Base-by-base conservation (phyloP, 1,140 invertebrate genomes). In the Argopecten irradians region DNA sequence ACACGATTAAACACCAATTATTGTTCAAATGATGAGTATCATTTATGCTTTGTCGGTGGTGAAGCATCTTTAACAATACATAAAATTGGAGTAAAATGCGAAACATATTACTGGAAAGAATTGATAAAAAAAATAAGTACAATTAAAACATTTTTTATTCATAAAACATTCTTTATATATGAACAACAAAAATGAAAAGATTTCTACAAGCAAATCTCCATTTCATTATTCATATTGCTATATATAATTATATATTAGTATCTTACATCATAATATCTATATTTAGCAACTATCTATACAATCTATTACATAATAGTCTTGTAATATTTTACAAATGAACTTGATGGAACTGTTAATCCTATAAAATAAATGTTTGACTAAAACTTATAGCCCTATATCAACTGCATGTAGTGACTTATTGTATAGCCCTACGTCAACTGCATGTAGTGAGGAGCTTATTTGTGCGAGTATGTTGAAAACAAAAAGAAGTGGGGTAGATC, bases 141-240 rank as follows among this genome's bases (percentile, higher is more conserved):
- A 71, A 71, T 71, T 71, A 28, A 71, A n/a, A 71, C 55, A 71
- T 71, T 71, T 71, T 71, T 71, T 55, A 28, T 71, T 71, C 55
- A 71, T 71, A 71, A 71, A 71, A 71, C 55, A 71, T 71, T 71
- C n/a, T 71, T 71, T 71, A 16, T 71, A 71, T 71, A 71, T 71
- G 55, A 71, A 71, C 55, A 71, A 71, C 55, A 71, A 71, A 71
- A 71, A 71, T 71, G 55, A 71, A 71, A 71, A 71, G 55, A 71
- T 71, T 71, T 71, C 55, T 71, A 71, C 55, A 71, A 71, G 55
- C 55, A 28, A 71, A 71, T 28, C 55, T 71, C n/a, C 55, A 71
- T 71, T 71, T 71, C 22, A 71, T 71, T n/a, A 71, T 71, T 71
- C 55, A 71, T 71, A 71, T 71, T 71, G 55, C 55, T 71, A 71